Evolutionary conservation across 2,113 vertebrate species (phyloP).

Genomic region (Sterna hirundo): DNA sequence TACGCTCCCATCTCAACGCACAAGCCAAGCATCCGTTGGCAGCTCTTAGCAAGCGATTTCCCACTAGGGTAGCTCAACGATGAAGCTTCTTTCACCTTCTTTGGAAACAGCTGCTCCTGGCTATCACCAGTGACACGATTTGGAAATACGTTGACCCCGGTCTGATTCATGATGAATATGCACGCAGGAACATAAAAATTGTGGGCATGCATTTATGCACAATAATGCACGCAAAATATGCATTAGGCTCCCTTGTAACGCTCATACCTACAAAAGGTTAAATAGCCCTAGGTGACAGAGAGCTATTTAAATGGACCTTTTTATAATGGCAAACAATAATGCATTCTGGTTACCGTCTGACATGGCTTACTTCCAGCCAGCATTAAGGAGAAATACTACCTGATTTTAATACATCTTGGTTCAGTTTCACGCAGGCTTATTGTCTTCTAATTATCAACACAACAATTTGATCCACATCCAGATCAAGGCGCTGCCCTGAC

Average conservation of each 20-base stretch:
- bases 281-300: conserved; percentile 22
- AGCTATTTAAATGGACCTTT: conserved; percentile 53
- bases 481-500: conserved; percentile 31
- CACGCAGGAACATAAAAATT: background rate
- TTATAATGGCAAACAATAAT: conserved; percentile 46
- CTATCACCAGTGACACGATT: background rate
- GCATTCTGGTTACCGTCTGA: conserved; percentile 37
- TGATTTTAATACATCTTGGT: conserved; percentile 37
- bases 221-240: background rate
- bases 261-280: conserved; percentile 61
- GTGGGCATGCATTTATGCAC: conserved; percentile 10
- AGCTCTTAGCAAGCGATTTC: background rate
- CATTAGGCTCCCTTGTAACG: conserved; percentile 5
- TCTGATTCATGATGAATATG: conserved; percentile 33
- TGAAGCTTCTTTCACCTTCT: conserved; percentile 36
- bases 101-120: background rate
- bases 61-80: conserved; percentile 23
- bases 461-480: conserved; percentile 36
- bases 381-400: conserved; percentile 55
- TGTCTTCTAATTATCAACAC: conserved; percentile 61
- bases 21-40: background rate
- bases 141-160: background rate
- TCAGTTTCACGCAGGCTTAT: conserved; percentile 49
- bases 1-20: background rate
- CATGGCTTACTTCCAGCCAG: conserved; percentile 45